phyloP scores from a whole-genome alignment of 2,797 vertebrate genomes.

The Myotis pilosus region DNA sequence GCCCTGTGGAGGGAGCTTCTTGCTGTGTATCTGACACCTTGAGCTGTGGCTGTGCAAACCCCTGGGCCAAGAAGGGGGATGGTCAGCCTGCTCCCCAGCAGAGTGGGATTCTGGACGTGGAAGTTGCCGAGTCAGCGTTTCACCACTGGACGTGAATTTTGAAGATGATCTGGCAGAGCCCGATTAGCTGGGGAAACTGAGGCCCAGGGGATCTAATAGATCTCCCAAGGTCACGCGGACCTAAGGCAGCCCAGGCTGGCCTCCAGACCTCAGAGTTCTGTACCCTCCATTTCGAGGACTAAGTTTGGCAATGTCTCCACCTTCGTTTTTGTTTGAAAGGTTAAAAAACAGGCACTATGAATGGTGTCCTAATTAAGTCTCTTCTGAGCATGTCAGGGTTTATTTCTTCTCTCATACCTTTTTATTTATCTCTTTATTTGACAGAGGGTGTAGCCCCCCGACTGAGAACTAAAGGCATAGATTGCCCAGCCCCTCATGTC shows the following conservation, averaged over 20 bases:
- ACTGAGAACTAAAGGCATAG: conserved; percentile 80
- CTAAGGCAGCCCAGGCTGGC: not conserved
- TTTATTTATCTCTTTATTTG: conserved; percentile 16
- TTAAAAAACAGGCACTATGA: not conserved
- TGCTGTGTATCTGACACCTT: not conserved
- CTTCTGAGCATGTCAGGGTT: not conserved
- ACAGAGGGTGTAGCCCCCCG: conserved; percentile 70
- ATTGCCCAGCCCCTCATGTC: conserved; percentile 82
- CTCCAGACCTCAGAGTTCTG: not conserved
- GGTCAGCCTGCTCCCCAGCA: not conserved
- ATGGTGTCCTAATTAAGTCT: not conserved
- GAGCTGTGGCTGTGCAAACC: not conserved
- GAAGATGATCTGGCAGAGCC: not conserved
- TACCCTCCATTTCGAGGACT: not conserved
- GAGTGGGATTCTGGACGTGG: not conserved
- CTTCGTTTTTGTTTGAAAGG: not conserved
- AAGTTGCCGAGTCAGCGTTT: not conserved
- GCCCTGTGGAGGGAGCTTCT: not conserved
- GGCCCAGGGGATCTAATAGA: not conserved
- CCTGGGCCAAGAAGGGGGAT: not conserved
- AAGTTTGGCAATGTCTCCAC: not conserved
- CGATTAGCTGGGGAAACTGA: not conserved
- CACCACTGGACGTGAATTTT: not conserved
- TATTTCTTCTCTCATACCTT: not conserved
- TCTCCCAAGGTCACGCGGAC: not conserved